Evolutionary conservation across 2,797 vertebrate genomes (phyloP), one percentile per base, ranked within the genome.

Genomic region (Siniperca undulata): DNA sequence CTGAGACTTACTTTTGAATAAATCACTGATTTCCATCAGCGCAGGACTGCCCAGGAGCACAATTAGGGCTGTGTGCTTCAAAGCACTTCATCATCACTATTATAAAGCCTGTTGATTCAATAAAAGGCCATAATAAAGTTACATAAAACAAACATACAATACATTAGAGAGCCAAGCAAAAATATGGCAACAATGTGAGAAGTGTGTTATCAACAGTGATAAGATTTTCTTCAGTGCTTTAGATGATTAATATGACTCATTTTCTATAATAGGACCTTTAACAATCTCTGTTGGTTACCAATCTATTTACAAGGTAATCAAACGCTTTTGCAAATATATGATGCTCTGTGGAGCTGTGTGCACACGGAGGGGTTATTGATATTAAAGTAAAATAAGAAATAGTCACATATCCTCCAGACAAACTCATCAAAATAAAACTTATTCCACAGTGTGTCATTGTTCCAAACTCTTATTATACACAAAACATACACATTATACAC

Each of bases 101-200:
- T 69, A 56, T 27, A 44, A 74, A 86, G 55, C 65, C 69, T 67
- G 50, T 67, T 85, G 72, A 82, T 88, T 88, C 20, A 74, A 50
- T 80, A 78, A 80, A 73, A 74, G 55, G n/a, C 74, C 17, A 52
- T 81, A 80, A 85, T 76, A 61, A 72, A 74, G 84, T 87, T 85
- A 64, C 48, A 75, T 56, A 76, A 70, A 82, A 65, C 56, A 82
- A 82, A 86, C 36, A 72, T 34, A 60, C 5, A 50, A 6, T 69
- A 70, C 82, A 70, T 74, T 71, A 74, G 61, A 22, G 59, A 65
- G 66, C 53, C 9, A 53, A 40, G 55, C 9, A 20, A 68, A 82
- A 80, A 53, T 27, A 42, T 22, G 13, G 61, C 30, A 61, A 13
- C 55, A 72, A 79, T 58, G 65, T 60, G 40, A 70, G 19, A 55